Evolutionary conservation across 2,113 vertebrate species (phyloP).

Genomic region (Genyomyrus donnyi): DNA sequence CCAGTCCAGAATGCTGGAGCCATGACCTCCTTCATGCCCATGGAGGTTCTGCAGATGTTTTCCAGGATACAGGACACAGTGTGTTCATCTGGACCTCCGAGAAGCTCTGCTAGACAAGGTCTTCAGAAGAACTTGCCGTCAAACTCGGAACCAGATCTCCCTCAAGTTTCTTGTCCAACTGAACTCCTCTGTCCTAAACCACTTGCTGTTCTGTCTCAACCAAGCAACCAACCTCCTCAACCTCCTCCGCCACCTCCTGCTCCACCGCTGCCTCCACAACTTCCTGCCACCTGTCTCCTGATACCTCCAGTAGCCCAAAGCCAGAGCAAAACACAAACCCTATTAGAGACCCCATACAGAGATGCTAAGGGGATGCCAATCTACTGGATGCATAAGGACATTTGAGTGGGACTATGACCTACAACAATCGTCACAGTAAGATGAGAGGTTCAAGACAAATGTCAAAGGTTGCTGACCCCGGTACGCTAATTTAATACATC

Average conservation of each 20-base stretch:
- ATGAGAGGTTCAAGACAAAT: not conserved
- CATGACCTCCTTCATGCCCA: conserved; percentile 59
- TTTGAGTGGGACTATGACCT: conserved; percentile 45
- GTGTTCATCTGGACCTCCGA: not conserved
- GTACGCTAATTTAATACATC: not conserved
- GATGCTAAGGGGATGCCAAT: conserved; percentile 74
- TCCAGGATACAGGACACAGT: conserved; percentile 35
- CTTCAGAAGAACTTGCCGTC: conserved; percentile 1
- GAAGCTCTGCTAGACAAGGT: conserved; percentile 29
- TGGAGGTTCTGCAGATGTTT: conserved; percentile 64
- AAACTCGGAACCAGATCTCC: not conserved
- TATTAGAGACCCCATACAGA: conserved; percentile 65
- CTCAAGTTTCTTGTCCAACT: not conserved
- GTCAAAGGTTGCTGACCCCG: not conserved
- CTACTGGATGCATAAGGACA: conserved; percentile 95
- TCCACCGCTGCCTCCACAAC: not conserved
- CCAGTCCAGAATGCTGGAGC: conserved; percentile 79
- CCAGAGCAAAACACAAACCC: conserved; percentile 45
- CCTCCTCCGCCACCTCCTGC: conserved; percentile 21
- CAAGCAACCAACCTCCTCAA: not conserved
- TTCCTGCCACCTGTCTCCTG: not conserved
- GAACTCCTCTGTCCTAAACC: not conserved
- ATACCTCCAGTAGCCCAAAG: not conserved
- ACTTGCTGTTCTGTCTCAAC: not conserved
- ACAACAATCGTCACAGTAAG: not conserved